phyloP scores from a whole-genome alignment of 2,888 invertebrate species.

The Epirrita christyi region DNA sequence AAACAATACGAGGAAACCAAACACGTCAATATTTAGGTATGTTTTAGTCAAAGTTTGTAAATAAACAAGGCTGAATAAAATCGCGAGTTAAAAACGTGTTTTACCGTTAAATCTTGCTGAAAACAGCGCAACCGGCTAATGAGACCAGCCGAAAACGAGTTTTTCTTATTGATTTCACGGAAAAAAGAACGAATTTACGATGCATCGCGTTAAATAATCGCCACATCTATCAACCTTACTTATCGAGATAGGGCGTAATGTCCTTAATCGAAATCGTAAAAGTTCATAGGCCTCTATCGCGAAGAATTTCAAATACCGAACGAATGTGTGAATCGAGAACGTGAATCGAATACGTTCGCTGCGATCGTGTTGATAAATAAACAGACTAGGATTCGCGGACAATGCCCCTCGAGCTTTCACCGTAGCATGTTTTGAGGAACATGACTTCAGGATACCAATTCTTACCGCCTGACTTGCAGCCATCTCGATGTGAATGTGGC shows the following conservation, averaged over 20 bases:
- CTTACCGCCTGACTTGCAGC: slow-evolving; percentile 11
- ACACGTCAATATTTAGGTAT: slow-evolving; percentile 38
- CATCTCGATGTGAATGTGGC: slow-evolving; percentile 49
- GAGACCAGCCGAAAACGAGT: slow-evolving; percentile 64
- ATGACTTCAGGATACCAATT: slow-evolving; percentile 24
- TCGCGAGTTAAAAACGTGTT: slow-evolving; percentile 69
- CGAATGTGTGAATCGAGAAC: slow-evolving; percentile 79
- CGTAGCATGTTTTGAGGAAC: slow-evolving; percentile 4
- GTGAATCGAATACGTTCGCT: slow-evolving; percentile 74
- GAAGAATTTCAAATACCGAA: slow-evolving; percentile 72
- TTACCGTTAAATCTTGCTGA: slow-evolving; percentile 76
- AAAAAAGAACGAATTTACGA: slow-evolving; percentile 43
- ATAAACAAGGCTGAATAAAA: slow-evolving; percentile 61
- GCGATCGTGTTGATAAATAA: slow-evolving; percentile 71
- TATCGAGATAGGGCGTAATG: slow-evolving; percentile 28
- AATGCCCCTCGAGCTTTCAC: slow-evolving; percentile 56
- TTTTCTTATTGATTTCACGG: slow-evolving; percentile 54
- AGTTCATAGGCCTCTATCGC: slow-evolving; percentile 60
- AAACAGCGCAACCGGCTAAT: slow-evolving; percentile 58
- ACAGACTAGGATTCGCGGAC: slow-evolving; percentile 67
- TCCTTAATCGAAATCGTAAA: slow-evolving; percentile 53
- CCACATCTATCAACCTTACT: slow-evolving; percentile 27
- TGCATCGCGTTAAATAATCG: slow-evolving; percentile 30
- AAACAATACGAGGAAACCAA: slow-evolving; percentile 60
- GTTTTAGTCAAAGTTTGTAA: slow-evolving; percentile 63